Evolutionary conservation across 1,140 invertebrate genomes (phyloP), one percentile per base, ranked within the genome.

Genomic region (Helicoverpa zea): DNA sequence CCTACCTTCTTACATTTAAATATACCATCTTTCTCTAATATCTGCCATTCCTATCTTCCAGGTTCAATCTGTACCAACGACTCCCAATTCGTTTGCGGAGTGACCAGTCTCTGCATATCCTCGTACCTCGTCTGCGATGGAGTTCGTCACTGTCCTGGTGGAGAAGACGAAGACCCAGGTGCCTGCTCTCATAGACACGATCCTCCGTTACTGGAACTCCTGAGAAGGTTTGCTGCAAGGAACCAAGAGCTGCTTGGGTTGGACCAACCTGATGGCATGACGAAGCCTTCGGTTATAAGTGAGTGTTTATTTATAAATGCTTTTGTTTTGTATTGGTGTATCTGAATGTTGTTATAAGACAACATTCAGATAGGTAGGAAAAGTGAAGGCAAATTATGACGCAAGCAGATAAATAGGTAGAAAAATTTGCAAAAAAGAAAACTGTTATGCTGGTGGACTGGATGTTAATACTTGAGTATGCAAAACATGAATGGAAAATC

Each of bases 111-210:
- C 12, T 97, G 96, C 88, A 95, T 97, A 79, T 96, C 96, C 3
- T 95, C 96, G 68, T 95, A 96, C 82, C 90, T 97, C 64, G 93
- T 96, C 10, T 97, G 96, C 83, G 96, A 97, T 81, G 96, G 96
- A 14, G 95, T 96, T 4, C 88, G 93, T 2, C 96, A 97, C 84
- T 97, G 96, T 82, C 96, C 96, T 0, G 95, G 96, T 0, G 96
- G 96, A 54, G 96, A 96, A 79, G 93, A 94, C 59, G 93, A 94
- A 72, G 93, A 94, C 52, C 52, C 86, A 0, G 82, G 68, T 66
- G 92, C 92, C 9, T 94, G 93, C 74, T 81, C 90, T 2, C 90
- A 89, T 63, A 63, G 90, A 13, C 74, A 89, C 1, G 92, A 94
- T 81, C 93, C 91, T 0, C 93, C 93, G 0, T 86, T 94, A 14